Base-by-base conservation (phyloP, 2,113 vertebrate genomes). In the Himantopus leucocephalus region DNA sequence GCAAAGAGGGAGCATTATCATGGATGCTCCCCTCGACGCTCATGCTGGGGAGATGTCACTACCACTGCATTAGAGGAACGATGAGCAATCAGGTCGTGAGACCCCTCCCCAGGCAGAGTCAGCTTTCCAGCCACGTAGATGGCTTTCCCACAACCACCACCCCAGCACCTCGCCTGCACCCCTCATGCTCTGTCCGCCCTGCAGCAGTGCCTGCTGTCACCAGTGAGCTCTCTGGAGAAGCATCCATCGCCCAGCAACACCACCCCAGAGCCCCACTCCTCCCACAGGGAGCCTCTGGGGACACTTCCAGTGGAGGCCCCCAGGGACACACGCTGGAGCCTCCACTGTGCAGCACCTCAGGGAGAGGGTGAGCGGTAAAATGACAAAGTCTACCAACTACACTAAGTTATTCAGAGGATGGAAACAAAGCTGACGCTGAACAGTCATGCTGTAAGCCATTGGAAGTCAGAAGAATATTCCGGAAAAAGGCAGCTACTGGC, bases 401-500 rank as follows among this genome's bases (percentile, higher is more conserved):
- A 59, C 3, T 7, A 56, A 72, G 47, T 50, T 81, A 74, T 45
- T 74, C 55, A 84, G 55, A 85, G 29, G 30, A 56, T 12, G 30
- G 53, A 90, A 76, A 52, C 34, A 58, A 90, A 88, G 24, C 34
- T 62, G 52, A 91, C 4, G 11, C 24, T 59, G 52, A 88, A 83
- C 35, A 45, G 12, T 60, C 81, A 59, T 1, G 6, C 35, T 78
- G 76, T 63, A 41, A 92, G 77, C 48, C 82, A 24, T 3, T 72
- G 39, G 53, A 90, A 84, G 8, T 47, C 48, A 78, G 73, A 73
- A 88, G 56, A 94, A 90, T 30, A 79, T 60, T 91, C 74, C 79
- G 41, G 62, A 76, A 92, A 75, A 80, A 73, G 0, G 3, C 0
- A 5, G 10, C 30, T 76, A 45, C 39, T 93, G 53, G 58, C 21